Evolutionary conservation across 2,113 vertebrate species (phyloP).

Genomic region (Cryptomyrus ogoouensis): DNA sequence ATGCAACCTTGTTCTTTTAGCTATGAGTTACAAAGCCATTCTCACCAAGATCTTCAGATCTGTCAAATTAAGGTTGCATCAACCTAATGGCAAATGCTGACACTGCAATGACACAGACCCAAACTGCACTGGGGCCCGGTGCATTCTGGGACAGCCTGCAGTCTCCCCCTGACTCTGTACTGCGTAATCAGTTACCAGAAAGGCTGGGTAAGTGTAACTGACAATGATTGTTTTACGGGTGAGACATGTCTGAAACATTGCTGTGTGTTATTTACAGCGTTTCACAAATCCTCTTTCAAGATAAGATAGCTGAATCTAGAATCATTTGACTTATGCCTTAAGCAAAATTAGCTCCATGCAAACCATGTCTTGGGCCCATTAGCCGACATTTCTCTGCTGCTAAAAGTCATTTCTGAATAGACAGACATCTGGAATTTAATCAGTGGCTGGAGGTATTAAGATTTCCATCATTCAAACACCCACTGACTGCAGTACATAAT

Average conservation of each 20-base stretch:
- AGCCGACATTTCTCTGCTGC: background rate
- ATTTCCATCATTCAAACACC: slow-evolving; percentile 9
- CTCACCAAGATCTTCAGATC: background rate
- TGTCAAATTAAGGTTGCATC: background rate
- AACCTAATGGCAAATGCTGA: background rate
- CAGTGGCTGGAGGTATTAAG: slow-evolving; percentile 1
- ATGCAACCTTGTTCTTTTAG: background rate
- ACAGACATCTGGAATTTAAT: slow-evolving; percentile 6
- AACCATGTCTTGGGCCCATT: background rate
- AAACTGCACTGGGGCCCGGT: background rate
- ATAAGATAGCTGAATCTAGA: background rate
- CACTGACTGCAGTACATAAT: background rate
- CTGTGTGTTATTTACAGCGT: background rate
- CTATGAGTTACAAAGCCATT: background rate
- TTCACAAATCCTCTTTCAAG: background rate
- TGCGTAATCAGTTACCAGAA: background rate
- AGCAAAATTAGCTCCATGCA: background rate
- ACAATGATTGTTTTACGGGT: background rate
- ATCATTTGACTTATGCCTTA: background rate
- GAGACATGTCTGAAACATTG: background rate
- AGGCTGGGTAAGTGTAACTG: background rate
- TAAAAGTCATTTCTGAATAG: background rate
- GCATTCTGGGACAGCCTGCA: background rate
- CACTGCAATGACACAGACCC: background rate
- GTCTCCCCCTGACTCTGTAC: background rate